Base-by-base conservation (phyloP, 2,797 vertebrate species). In the Bradypodion pumilum region DNA sequence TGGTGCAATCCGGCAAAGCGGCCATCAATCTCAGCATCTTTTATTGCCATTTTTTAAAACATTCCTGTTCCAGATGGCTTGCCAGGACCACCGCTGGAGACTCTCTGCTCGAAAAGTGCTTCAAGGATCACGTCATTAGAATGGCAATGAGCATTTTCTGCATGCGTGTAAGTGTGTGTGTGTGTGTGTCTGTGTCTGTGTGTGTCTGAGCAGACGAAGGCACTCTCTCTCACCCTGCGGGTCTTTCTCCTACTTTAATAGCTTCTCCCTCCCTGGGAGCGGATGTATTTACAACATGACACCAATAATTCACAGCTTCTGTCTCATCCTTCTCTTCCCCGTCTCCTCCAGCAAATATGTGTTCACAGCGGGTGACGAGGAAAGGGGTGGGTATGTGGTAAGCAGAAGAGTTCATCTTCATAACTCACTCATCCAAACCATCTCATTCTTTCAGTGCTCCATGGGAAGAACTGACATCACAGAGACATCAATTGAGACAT, bases 231-330 rank as follows among this genome's bases (percentile, higher is more conserved):
- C 72, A 63, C 65, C 66, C 52, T 12, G 7, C 66, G 7, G 66
- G 68, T 27, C 82, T 72, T 62, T 35, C 75, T 49, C 52, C 15
- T 0, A 46, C 63, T 78, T 84, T 78, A 78, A 84, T 84, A 73
- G 68, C 75, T 72, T 72, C 82, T 65, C 23, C 68, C 29, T 84
- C 78, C 68, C 82, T 73, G 82, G 75, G 68, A 84, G 76, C 25
- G 32, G 75, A 84, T 84, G 82, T 78, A 84, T 84, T 84, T 84
- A 84, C 82, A 78, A 78, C 75, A 63, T 78, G 75, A 73, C 82
- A 62, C 82, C 75, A 25, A 84, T 84, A 84, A 84, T 73, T 84
- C 56, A 78, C 68, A 29, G 42, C 56, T 21, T 56, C 75, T 29
- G 75, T 32, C 42, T 23, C 12, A 29, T 63, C 66, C 40, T 70